Evolutionary conservation across 2,888 invertebrate species (phyloP), one percentile per base, ranked within the genome.

Genomic region (Drosophila anomalata): DNA sequence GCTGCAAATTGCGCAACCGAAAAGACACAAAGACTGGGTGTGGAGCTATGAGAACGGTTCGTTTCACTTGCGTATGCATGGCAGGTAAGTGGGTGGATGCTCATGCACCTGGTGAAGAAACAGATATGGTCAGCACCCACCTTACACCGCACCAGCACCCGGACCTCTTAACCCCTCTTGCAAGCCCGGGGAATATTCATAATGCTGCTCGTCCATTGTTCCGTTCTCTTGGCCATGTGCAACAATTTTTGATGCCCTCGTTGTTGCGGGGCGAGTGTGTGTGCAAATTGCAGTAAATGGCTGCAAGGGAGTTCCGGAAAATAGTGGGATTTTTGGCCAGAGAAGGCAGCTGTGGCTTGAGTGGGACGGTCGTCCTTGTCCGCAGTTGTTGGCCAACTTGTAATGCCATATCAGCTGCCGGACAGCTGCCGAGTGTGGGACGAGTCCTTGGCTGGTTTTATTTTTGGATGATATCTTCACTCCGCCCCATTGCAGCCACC

Each of bases 371-470:
- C 61, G 76, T 46, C 69, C 82, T 73, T 84, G 81, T 87, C 79
- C 70, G 68, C 87, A 87, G 71, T 73, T 71, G 78, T 80, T 80
- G 87, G 76, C 78, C 80, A 80, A 67, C 67, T 66, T 84, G 82
- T 84, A 84, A 81, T 76, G 69, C 79, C 82, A 76, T 84, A 81
- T 87, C 87, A 87, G 74, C 79, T 74, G 50, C 73, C 52, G 84
- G 70, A 75, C 84, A 81, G 80, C 58, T 62, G 26, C 33, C 22
- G 47, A 39, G 47, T 52, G 65, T 26, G 54, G 66, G 20, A 24
- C 29, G 26, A 42, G 57, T 48, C 66, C 59, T 42, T 59, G 63
- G n/a, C 67, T 54, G 57, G 36, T 55, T 52, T 68, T 24, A 51
- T 73, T 71, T 71, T 77, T 26, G 33, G 44, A 36, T 61, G 70